phyloP scores from a whole-genome alignment of 2,113 vertebrate genomes.

The Lampris megalopsis region DNA sequence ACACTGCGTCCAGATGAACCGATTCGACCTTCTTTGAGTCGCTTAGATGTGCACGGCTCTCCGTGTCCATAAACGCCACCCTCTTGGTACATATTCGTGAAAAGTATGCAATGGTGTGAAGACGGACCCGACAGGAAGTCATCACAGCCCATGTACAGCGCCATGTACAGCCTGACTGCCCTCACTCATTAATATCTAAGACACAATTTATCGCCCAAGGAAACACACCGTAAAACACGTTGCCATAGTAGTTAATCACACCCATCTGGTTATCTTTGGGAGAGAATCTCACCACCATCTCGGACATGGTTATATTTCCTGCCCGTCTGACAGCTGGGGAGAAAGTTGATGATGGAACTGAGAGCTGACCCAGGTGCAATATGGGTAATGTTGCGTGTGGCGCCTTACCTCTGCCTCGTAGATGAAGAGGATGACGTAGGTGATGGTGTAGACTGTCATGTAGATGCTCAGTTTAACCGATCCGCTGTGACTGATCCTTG shows the following conservation, averaged over 20 bases:
- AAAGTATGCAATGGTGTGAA: constrained; percentile 53
- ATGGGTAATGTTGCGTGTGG: constrained; percentile 17
- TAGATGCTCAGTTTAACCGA: constrained; percentile 93
- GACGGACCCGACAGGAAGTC: constrained; percentile 51
- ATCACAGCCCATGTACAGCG: constrained; percentile 42
- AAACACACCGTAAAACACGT: no score
- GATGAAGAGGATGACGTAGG: constrained; percentile 91
- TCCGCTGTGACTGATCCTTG: constrained; percentile 92
- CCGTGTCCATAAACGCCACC: constrained; percentile 29
- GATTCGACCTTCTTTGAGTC: neutral
- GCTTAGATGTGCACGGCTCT: neutral
- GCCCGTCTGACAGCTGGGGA: neutral
- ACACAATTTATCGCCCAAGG: no score
- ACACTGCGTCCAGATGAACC: no score
- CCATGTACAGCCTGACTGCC: neutral
- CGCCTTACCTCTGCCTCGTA: constrained; percentile 89
- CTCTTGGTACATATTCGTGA: constrained; percentile 51
- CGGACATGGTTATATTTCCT: neutral
- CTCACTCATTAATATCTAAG: no score
- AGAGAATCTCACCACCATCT: neutral
- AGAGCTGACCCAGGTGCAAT: neutral
- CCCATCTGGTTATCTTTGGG: no score
- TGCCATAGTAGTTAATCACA: no score
- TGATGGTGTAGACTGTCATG: constrained; percentile 94
- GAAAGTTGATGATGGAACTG: neutral